These are phyloP conservation scores for Gambusia yucatana DNA, from an alignment of 2,797 vertebrate species.

Conservation along the genomic window DNA sequence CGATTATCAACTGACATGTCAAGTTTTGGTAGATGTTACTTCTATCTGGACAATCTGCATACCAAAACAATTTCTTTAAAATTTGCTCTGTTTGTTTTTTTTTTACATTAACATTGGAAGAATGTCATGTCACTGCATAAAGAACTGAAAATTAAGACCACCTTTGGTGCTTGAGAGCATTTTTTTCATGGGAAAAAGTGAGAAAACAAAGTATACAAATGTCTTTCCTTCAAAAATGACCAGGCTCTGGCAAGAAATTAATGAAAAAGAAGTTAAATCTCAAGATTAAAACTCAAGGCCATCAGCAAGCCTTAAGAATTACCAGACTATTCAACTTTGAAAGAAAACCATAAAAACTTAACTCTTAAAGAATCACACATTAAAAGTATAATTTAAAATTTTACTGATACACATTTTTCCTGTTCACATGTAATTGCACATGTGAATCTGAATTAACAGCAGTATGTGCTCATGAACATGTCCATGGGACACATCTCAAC, in stretches of 20 bases:
- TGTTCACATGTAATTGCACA: slow-evolving; percentile 16
- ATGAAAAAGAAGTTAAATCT: neutral
- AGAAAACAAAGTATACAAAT: neutral
- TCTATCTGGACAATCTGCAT: neutral
- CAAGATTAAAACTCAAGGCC: neutral
- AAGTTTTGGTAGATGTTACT: neutral
- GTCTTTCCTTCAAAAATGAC: neutral
- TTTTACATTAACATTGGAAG: too few species aligned
- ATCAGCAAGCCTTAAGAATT: neutral
- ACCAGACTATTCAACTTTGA: neutral
- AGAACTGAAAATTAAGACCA: neutral
- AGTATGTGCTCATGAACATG: slow-evolving; percentile 36
- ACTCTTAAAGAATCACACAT: neutral
- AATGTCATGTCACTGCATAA: neutral
- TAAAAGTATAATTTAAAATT: neutral
- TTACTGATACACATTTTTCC: neutral
- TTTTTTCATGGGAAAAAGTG: neutral
- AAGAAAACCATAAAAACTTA: neutral
- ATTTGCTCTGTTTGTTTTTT: too few species aligned
- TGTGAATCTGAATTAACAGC: slow-evolving; percentile 34
- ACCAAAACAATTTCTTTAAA: neutral
- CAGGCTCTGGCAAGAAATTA: neutral
- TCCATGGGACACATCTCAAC: slow-evolving; percentile 10
- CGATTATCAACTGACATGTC: neutral
- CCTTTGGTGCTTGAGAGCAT: neutral